These are phyloP conservation scores for Odocoileus virginianus DNA, from an alignment of 2,113 vertebrate genomes.

Conservation along the genomic window DNA sequence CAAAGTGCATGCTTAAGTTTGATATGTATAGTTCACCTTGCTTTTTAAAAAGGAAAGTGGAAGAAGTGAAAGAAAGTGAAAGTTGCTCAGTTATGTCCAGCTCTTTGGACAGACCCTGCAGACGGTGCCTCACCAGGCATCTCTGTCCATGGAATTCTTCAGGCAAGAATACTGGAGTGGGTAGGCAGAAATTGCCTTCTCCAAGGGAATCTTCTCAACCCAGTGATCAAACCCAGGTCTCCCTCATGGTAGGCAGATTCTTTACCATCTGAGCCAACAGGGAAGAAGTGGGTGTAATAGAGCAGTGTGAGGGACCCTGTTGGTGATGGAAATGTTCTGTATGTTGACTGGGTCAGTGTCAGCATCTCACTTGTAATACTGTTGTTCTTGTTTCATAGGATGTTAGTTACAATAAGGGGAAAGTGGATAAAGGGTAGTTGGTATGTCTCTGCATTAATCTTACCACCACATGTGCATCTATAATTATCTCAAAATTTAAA, in stretches of 20 bases:
- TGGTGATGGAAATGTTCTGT: not conserved
- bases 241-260: not conserved
- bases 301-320: not conserved
- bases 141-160: not conserved
- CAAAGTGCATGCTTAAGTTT: not conserved
- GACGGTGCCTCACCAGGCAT: not conserved
- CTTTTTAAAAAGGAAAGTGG: not conserved
- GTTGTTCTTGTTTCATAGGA: not conserved
- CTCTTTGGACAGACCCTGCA: not conserved
- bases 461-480: not conserved
- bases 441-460: not conserved
- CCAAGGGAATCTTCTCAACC: not conserved
- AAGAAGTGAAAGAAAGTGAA: not conserved
- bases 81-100: not conserved
- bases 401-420: not conserved
- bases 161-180: not conserved
- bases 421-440: not conserved
- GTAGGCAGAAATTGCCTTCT: not conserved
- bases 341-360: not conserved
- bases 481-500: not conserved
- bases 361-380: not conserved
- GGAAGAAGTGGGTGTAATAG: not conserved
- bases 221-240: not conserved
- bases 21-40: not conserved
- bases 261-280: not conserved